Evolutionary conservation across 2,113 vertebrate species (phyloP), one percentile per base, ranked within the genome.

Genomic region (Triplophysa dalaica): DNA sequence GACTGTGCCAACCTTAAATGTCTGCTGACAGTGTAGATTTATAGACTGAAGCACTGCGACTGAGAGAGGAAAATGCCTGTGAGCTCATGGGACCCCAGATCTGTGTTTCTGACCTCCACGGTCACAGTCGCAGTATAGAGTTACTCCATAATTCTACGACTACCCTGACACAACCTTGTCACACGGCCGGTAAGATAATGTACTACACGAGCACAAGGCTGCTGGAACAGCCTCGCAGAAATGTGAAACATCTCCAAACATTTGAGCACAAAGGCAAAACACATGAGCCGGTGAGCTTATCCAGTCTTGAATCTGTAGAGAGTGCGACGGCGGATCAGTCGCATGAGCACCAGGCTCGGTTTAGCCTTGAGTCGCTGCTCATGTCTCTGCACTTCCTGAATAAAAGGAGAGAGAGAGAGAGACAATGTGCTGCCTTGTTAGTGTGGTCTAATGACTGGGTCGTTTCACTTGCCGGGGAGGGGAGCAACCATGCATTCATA

Each of bases 141-240:
- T 80, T 80, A 80, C 78, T 73, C 78, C 68, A 80, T 80, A 80
- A 80, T 64, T 54, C 74, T 76, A 54, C 61, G 65, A 61, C 74
- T 76, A 17, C 74, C 43, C 74, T 52, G 61, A 76, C 78, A 80
- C 58, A 73, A 54, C 60, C 60, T 56, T 62, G 66, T 79, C 77
- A 63, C 56, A 63, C 67, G 45, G 78, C 69, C 45, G 69, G 26
- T 73, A 41, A 66, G 77, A 69, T 70, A 58, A 70, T 68, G 78
- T 70, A 72, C 56, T 54, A 79, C 78, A 79, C 41, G 61, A 76
- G 60, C 67, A 72, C 69, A 70, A 63, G 67, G 4, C 75, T 74
- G 9, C 29, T n/a, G 56, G 45, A 67, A 78, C 21, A 50, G 63
- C 52, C 48, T 64, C 21, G 4, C 21, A 74, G 79, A 81, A 81